Conservation (phyloP, 1,140 invertebrate genomes). For the Drosophila arawakana region DNA sequence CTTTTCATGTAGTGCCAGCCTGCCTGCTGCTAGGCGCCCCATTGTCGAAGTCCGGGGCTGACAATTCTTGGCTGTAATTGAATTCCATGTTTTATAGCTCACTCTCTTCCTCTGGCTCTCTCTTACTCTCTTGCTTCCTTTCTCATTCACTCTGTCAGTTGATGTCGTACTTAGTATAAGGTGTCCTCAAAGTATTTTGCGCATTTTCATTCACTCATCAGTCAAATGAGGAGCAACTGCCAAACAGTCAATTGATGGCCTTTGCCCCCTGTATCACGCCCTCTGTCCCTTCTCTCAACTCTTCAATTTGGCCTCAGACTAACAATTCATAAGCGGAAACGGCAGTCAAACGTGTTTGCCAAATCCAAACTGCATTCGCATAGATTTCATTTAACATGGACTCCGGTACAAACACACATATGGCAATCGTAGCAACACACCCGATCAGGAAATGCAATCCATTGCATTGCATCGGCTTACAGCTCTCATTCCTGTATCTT, state of each 20-base stretch:
- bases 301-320: too few species aligned
- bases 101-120: constrained; percentile 2
- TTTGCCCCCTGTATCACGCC: too few species aligned
- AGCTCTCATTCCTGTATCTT: constrained; percentile 34
- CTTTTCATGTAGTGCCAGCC: constrained; percentile 32
- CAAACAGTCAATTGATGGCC: constrained; percentile 14
- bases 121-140: neutral
- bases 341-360: constrained; percentile 69
- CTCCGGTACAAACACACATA: constrained; percentile 5
- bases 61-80: constrained; percentile 56
- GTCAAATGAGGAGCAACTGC: constrained; percentile 26
- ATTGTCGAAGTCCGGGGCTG: constrained; percentile 38
- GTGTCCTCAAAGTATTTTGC: neutral
- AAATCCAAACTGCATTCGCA: constrained; percentile 49
- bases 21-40: constrained; percentile 53
- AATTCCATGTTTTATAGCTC: constrained; percentile 57
- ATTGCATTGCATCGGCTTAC: constrained; percentile 43
- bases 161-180: constrained; percentile 12
- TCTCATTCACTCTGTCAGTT: neutral
- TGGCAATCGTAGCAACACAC: neutral
- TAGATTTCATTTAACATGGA: constrained; percentile 61
- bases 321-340: constrained; percentile 75
- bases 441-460: constrained; percentile 29
- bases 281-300: neutral
- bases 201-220: constrained; percentile 28